Percentiles rank a stretch among this genome's conserved stretches.
These are phyloP conservation scores for Aurelia coerulea DNA, from an alignment of 30 jellyfish, hydroid and myxozoan species.

Conservation along the genomic window DNA sequence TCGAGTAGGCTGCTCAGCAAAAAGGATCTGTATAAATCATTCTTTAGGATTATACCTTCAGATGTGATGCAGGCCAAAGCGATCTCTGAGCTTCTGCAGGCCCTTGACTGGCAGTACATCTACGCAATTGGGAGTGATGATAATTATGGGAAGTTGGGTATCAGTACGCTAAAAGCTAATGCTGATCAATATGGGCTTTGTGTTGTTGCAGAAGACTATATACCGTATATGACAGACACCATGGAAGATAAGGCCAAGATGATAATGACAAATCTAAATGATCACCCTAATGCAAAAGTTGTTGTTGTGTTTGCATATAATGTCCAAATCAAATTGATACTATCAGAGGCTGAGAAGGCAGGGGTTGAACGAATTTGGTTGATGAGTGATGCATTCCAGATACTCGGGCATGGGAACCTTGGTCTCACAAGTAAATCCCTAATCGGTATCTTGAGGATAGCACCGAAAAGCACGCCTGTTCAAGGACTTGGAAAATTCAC, in stretches of 20 bases:
- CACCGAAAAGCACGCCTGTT: conserved; percentile 50
- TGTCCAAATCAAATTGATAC: conserved; percentile 54
- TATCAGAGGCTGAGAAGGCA: conserved; percentile 61
- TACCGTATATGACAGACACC: conserved; percentile 39
- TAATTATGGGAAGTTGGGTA: conserved; percentile 90
- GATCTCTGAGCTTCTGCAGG: conserved; percentile 60
- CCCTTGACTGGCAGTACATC: conserved; percentile 76
- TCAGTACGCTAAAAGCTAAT: conserved; percentile 65
- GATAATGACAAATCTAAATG: conserved; percentile 29
- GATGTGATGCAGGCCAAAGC: conserved; percentile 79
- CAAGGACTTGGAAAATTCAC: conserved; percentile 48
- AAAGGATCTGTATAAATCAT: conserved; percentile 78
- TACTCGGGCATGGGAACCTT: conserved; percentile 30
- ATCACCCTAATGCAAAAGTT: conserved; percentile 60
- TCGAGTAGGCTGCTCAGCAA: conserved; percentile 89
- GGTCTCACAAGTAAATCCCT: conserved; percentile 27
- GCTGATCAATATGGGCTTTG: conserved; percentile 59
- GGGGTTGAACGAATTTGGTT: conserved; percentile 72
- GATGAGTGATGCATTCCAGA: conserved; percentile 91
- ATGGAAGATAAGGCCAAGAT: conserved; percentile 54
- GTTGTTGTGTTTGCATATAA: conserved; percentile 78
- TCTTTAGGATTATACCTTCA: conserved; percentile 88
- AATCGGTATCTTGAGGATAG: conserved; percentile 67
- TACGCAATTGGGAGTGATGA: conserved; percentile 95
- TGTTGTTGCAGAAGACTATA: conserved; percentile 74